Conservation (phyloP, 2,888 invertebrate species). For the Chloroclysta siterata region DNA sequence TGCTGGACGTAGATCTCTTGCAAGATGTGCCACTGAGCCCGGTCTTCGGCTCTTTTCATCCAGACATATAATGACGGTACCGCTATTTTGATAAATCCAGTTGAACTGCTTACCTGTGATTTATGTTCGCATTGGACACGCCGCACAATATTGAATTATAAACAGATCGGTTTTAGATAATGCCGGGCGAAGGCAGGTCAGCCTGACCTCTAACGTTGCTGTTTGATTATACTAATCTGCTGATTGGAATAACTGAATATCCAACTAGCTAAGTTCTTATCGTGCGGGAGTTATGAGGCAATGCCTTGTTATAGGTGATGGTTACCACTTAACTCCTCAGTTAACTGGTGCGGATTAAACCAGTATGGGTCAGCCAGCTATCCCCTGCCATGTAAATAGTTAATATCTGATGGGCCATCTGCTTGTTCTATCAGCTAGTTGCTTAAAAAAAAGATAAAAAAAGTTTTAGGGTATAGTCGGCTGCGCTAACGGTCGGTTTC, state of each 20-base stretch:
- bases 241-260: background rate
- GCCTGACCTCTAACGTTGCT: constrained; percentile 15
- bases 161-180: constrained; percentile 23
- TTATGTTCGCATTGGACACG: constrained; percentile 17
- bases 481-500: too few relatives aligned
- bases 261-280: background rate
- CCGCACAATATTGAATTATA: constrained; percentile 24
- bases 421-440: too few relatives aligned
- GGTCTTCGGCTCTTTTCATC: too few relatives aligned
- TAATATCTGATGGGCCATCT: too few relatives aligned
- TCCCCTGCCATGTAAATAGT: too few relatives aligned
- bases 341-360: too few relatives aligned
- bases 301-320: background rate
- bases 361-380: too few relatives aligned
- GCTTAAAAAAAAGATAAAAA: too few relatives aligned
- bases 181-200: constrained; percentile 4
- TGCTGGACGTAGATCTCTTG: too few relatives aligned
- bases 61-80: background rate
- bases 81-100: background rate
- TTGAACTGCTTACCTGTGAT: constrained; percentile 15
- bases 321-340: background rate
- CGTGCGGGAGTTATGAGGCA: too few relatives aligned
- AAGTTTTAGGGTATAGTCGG: too few relatives aligned
- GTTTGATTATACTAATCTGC: background rate
- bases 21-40: too few relatives aligned